Base-by-base conservation (phyloP, 2,888 invertebrate species). In the Pemphredon lugubris region DNA sequence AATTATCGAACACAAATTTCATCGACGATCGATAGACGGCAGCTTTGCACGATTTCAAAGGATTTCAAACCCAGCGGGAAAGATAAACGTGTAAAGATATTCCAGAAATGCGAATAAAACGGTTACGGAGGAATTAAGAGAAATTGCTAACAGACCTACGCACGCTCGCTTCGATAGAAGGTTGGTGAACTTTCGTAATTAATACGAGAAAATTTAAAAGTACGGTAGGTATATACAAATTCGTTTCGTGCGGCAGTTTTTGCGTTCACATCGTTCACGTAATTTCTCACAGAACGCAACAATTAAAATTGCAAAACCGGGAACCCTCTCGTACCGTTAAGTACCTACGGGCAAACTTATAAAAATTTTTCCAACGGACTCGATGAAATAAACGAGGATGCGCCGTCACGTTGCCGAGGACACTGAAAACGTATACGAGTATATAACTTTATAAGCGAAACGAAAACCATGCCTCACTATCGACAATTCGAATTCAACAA, bases 101-200 rank as follows among this genome's bases (percentile, higher is more conserved):
- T 39, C 51, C 55, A 55, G 69, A 69, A 68, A 70, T 70, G 60
- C 51, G 45, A 71, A 71, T 57, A 69, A 9, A 71, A 69, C 40
- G 59, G 47, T 69, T 18, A 13, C 16, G n/a, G 21, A n/a, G 21
- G 40, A 21, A 70, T 61, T 9, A 57, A 30, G 11, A 23, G 18
- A 13, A 16, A n/a, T n/a, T n/a, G n/a, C n/a, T n/a, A n/a, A n/a
- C n/a, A n/a, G 4, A 16, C 9, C 16, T 2, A 11, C 16, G 11
- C 11, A 2, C 9, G n/a, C 21, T 30, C 11, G 1, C 6, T 20
- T 0, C 14, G 9, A 2, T 16, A 45, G 50, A 44, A 44, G 32
- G 39, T 53, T 53, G 34, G 30, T 14, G 13, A 70, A 70, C 50
- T 69, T 69, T 71, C 30, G 30, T 55, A 68, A 70, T 70, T 55